phyloP scores from a whole-genome alignment of 1,140 invertebrate species.

The Catajapyx aquilonaris region DNA sequence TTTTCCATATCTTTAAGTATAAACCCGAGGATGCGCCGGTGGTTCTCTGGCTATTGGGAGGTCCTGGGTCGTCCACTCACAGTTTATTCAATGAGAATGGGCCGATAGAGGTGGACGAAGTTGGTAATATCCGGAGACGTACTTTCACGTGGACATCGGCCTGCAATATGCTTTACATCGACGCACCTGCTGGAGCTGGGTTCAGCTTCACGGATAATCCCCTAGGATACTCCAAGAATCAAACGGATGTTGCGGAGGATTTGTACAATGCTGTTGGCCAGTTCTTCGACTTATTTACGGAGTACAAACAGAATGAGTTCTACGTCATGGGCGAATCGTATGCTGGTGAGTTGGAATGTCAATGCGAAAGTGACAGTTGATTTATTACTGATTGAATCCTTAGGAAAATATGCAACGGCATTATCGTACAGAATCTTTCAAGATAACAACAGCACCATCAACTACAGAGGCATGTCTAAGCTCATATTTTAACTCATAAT shows the following conservation, averaged over 20 bases:
- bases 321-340: constrained; percentile 31
- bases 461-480: no score
- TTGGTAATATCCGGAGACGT: background rate
- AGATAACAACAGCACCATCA: no score
- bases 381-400: background rate
- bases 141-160: constrained; percentile 21
- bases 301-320: constrained; percentile 15
- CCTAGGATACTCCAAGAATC: constrained; percentile 10
- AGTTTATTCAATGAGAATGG: constrained; percentile 29
- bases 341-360: constrained; percentile 16
- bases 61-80: constrained; percentile 29
- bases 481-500: no score
- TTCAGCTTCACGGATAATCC: constrained; percentile 13
- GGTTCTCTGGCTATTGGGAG: constrained; percentile 32
- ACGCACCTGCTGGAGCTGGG: constrained; percentile 22
- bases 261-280: constrained; percentile 12
- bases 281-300: constrained; percentile 15
- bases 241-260: constrained; percentile 12
- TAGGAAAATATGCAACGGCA: background rate
- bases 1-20: constrained; percentile 10
- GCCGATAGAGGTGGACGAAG: constrained; percentile 16
- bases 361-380: background rate
- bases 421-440: no score
- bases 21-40: constrained; percentile 19
- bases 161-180: constrained; percentile 27